Evolutionary conservation across 2,797 vertebrate species (phyloP).

Genomic region (Muscicapa striata): DNA sequence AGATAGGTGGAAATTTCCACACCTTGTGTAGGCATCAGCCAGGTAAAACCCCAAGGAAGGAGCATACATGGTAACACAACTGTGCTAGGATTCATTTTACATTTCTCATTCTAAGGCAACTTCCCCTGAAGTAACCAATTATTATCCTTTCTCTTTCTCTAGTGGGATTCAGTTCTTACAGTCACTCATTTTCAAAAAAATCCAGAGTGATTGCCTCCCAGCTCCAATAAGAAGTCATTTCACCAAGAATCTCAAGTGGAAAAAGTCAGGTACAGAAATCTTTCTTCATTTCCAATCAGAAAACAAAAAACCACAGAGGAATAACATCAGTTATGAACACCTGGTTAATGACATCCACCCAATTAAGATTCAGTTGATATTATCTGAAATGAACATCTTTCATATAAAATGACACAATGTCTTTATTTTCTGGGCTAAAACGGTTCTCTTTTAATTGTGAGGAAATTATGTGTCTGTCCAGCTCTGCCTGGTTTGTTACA

Average conservation of each 20-base stretch:
- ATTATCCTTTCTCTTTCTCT: neutral
- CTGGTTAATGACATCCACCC: neutral
- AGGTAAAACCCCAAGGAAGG: neutral
- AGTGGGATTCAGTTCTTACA: neutral
- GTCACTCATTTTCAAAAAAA: neutral
- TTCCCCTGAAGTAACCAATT: neutral
- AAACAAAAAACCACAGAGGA: neutral
- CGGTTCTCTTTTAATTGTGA: neutral
- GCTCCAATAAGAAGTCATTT: neutral
- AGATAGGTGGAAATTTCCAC: neutral
- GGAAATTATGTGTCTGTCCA: neutral
- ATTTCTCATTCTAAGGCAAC: neutral
- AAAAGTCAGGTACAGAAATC: conserved; percentile 1
- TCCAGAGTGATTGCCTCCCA: neutral
- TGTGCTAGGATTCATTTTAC: neutral
- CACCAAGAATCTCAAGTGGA: neutral
- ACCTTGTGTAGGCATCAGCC: neutral
- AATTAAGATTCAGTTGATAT: neutral
- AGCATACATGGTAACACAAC: neutral
- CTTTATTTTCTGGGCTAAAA: neutral
- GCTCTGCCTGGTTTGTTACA: neutral
- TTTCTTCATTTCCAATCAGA: neutral
- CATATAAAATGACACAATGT: neutral
- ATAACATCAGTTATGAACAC: neutral
- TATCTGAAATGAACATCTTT: neutral